phyloP scores from a whole-genome alignment of 2,113 vertebrate species.

The Scytalopus superciliaris region DNA sequence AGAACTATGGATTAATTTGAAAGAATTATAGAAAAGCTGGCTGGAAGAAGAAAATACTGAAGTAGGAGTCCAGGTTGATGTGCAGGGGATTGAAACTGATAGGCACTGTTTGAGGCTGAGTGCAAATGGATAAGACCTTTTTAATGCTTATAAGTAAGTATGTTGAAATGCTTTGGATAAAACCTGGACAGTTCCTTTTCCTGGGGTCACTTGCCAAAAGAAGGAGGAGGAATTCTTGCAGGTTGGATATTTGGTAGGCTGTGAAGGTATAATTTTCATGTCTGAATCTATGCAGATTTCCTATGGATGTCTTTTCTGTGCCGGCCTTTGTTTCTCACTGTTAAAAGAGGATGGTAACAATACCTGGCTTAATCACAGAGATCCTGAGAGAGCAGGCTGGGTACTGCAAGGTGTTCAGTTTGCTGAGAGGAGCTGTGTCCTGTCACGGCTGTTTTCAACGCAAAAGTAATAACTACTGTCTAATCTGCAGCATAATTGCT shows the following conservation, averaged over 20 bases:
- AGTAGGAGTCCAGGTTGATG: not conserved
- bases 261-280: not conserved
- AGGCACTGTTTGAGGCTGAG: not conserved
- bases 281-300: not conserved
- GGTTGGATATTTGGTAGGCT: rapidly evolving
- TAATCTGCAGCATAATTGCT: not conserved
- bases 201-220: not conserved
- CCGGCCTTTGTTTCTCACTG: not conserved
- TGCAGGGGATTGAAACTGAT: not conserved
- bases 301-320: not conserved
- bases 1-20: not conserved
- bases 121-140: not conserved
- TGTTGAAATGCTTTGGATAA: not conserved
- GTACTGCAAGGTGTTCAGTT: not conserved
- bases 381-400: not conserved
- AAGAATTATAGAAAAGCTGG: not conserved
- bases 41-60: not conserved
- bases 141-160: not conserved
- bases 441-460: not conserved
- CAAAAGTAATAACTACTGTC: not conserved
- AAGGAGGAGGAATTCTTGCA: not conserved
- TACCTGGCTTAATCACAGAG: not conserved
- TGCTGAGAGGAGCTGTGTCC: not conserved
- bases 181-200: not conserved
- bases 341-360: too few relatives aligned